phyloP scores from a whole-genome alignment of 2,888 invertebrate genomes.

The Napeogenes sylphis region DNA sequence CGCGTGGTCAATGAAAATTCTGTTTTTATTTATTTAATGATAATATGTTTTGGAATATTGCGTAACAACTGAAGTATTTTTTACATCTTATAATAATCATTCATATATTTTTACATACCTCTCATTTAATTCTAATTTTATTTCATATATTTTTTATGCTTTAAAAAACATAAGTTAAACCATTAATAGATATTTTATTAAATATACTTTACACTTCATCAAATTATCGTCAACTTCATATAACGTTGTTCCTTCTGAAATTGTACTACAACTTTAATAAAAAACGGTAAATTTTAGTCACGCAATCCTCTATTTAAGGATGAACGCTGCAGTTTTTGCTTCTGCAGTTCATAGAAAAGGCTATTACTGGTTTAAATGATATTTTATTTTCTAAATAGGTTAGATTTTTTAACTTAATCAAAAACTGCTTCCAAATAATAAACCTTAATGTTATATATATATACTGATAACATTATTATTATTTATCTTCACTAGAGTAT shows the following conservation, averaged over 20 bases:
- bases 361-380: slow-evolving; percentile 45
- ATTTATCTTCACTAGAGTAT: no score
- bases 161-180: neutral
- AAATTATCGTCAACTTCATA: slow-evolving; percentile 1
- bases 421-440: no score
- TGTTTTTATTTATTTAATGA: slow-evolving; percentile 15
- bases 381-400: slow-evolving; percentile 8
- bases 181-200: neutral
- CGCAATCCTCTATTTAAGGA: slow-evolving; percentile 63
- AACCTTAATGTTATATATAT: no score
- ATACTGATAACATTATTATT: no score
- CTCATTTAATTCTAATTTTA: neutral
- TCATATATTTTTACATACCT: neutral
- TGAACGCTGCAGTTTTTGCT: slow-evolving; percentile 52
- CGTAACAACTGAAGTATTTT: no score
- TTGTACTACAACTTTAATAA: slow-evolving; percentile 47
- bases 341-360: slow-evolving; percentile 49
- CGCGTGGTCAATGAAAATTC: slow-evolving; percentile 59
- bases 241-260: slow-evolving; percentile 33
- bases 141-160: neutral
- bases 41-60: slow-evolving; percentile 17
- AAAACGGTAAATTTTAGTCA: slow-evolving; percentile 56
- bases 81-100: no score
- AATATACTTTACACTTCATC: neutral
- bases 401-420: neutral